Conservation (phyloP, 1,140 invertebrate genomes). For the Homarus americanus region DNA sequence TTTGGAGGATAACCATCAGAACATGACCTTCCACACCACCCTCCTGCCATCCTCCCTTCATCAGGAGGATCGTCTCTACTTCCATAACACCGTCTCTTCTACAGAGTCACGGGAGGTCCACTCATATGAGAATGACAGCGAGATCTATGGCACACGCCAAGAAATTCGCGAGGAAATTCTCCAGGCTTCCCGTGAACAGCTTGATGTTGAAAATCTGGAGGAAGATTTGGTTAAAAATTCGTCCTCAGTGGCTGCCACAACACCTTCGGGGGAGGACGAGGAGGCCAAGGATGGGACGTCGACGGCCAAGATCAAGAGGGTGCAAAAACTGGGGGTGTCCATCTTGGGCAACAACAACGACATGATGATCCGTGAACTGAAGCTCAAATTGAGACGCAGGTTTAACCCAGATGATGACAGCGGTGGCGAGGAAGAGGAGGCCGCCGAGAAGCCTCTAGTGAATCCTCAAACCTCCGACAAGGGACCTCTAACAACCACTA, state of each 20-base stretch:
- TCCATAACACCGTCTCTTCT: conserved; percentile 58
- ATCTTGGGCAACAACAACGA: conserved; percentile 74
- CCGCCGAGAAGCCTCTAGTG: background rate
- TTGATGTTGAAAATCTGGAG: background rate
- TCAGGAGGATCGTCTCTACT: conserved; percentile 34
- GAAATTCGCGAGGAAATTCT: conserved; percentile 57
- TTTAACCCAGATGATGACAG: conserved; percentile 63
- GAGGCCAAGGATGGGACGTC: background rate
- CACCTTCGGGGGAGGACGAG: background rate
- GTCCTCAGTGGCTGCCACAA: background rate
- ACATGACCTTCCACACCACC: conserved; percentile 52
- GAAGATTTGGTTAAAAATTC: conserved; percentile 2
- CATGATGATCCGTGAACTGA: conserved; percentile 76
- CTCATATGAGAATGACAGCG: conserved; percentile 67
- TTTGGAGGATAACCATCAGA: background rate
- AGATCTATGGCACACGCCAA: conserved; percentile 55
- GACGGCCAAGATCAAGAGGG: conserved; percentile 69
- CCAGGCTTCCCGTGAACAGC: conserved; percentile 19
- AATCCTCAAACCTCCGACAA: background rate
- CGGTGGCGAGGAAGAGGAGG: conserved; percentile 16
- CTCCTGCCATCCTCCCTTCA: conserved; percentile 25
- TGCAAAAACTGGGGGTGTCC: conserved; percentile 72
- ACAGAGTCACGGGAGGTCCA: conserved; percentile 63
- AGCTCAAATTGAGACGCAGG: conserved; percentile 75
- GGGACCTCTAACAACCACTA: conserved; percentile 37